Evolutionary conservation across 2,797 vertebrate genomes (phyloP).

Genomic region (Etheostoma nigrum): DNA sequence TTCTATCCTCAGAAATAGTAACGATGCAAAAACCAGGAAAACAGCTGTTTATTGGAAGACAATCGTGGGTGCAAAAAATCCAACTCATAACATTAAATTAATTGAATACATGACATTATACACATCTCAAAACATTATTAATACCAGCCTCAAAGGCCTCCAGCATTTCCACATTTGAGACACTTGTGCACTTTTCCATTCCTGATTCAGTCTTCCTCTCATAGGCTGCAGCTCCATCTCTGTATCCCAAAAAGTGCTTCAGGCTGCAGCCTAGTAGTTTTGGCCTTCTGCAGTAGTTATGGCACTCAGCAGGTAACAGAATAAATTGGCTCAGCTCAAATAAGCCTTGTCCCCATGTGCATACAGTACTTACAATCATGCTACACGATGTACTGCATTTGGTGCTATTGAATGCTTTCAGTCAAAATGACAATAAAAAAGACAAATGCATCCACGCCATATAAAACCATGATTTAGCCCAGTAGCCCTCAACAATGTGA

Average conservation of each 20-base stretch:
- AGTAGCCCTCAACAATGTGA: slow-evolving; percentile 29
- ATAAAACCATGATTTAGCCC: slow-evolving; percentile 27
- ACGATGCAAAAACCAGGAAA: slow-evolving; percentile 53
- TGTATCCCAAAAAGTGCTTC: slow-evolving; percentile 49
- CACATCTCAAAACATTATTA: slow-evolving; percentile 56
- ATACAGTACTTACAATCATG: slow-evolving; percentile 70
- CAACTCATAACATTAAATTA: slow-evolving; percentile 62
- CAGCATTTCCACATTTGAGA: slow-evolving; percentile 22
- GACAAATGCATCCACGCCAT: slow-evolving; percentile 45
- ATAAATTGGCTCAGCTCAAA: slow-evolving; percentile 20
- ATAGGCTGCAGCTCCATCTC: slow-evolving; percentile 3
- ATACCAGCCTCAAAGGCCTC: slow-evolving; percentile 17
- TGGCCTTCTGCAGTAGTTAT: slow-evolving; percentile 44
- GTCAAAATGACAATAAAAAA: slow-evolving; percentile 52
- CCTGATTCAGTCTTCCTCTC: background rate
- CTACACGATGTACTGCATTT: slow-evolving; percentile 59
- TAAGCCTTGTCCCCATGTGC: slow-evolving; percentile 41
- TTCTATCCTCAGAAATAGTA: background rate
- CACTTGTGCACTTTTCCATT: slow-evolving; percentile 26
- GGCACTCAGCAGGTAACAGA: slow-evolving; percentile 46
- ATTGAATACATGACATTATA: slow-evolving; percentile 72
- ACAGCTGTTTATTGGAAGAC: slow-evolving; percentile 83
- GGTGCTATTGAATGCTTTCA: slow-evolving; percentile 56
- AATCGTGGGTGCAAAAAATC: slow-evolving; percentile 66
- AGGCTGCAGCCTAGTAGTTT: slow-evolving; percentile 38